Evolutionary conservation across 2,113 vertebrate genomes (phyloP).

Genomic region (Hyla sarda): DNA sequence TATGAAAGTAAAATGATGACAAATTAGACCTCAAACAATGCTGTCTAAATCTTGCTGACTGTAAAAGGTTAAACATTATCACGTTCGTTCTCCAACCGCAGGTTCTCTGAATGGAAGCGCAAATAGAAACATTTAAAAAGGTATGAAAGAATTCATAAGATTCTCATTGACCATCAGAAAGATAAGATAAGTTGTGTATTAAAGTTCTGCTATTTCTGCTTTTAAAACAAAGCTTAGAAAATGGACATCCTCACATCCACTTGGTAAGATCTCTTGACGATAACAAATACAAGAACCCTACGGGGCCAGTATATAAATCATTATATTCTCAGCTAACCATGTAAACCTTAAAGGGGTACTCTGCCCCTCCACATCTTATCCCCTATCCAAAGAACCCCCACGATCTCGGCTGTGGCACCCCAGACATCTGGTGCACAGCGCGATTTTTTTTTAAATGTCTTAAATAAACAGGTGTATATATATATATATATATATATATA

Average conservation of each 20-base stretch:
- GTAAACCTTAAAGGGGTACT: not conserved
- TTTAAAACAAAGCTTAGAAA: not conserved
- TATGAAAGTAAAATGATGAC: constrained; percentile 2
- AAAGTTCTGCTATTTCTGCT: not conserved
- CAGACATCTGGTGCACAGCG: too few species aligned
- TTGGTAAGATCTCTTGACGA: not conserved
- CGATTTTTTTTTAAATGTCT: too few species aligned
- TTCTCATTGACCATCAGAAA: not conserved
- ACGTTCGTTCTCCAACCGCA: constrained; percentile 32
- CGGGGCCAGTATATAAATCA: not conserved
- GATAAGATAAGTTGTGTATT: not conserved
- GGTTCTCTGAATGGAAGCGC: constrained; percentile 6
- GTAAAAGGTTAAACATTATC: constrained; percentile 55
- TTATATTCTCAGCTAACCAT: not conserved
- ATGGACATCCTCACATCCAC: not conserved
- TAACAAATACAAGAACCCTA: not conserved
- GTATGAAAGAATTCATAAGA: not conserved
- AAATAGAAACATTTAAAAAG: constrained; percentile 43
- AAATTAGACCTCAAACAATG: constrained; percentile 57
- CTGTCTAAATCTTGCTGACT: not conserved
- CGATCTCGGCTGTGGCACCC: too few species aligned
- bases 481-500: too few species aligned
- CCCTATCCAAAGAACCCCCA: too few species aligned
- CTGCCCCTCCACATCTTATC: too few species aligned
- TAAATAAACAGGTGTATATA: too few species aligned